These are phyloP conservation scores for Callopanchax toddi DNA, from an alignment of 2,113 vertebrate genomes.

Conservation along the genomic window DNA sequence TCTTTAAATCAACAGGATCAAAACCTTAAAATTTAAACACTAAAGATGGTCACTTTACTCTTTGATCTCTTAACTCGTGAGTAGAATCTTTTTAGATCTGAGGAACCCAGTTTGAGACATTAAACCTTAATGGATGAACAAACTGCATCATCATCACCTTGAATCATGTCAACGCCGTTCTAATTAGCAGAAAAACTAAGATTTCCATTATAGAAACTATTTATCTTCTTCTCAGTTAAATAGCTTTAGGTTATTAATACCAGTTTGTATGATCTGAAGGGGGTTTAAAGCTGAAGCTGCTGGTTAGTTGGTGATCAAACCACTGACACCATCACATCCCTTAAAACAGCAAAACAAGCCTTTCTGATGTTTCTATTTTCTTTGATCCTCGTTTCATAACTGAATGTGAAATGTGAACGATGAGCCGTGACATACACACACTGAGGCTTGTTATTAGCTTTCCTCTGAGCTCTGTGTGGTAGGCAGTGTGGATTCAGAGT, in stretches of 20 bases:
- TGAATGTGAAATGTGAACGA: not conserved
- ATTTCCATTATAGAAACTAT: not conserved
- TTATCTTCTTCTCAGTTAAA: not conserved
- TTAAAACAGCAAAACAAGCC: no score
- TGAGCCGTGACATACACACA: not conserved
- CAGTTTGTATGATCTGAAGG: not conserved
- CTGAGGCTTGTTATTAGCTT: constrained; percentile 59
- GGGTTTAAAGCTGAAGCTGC: no score
- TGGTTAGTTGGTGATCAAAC: not conserved
- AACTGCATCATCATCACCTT: not conserved
- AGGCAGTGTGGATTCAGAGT: constrained; percentile 34
- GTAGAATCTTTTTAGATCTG: not conserved
- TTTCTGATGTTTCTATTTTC: no score
- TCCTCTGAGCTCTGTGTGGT: constrained; percentile 49
- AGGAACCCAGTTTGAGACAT: not conserved
- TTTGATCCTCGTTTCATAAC: not conserved
- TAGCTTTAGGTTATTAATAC: not conserved
- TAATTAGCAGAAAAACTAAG: not conserved
- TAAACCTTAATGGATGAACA: no score
- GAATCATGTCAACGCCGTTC: not conserved
- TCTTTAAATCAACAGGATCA: not conserved
- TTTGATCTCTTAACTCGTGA: not conserved
- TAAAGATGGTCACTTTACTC: not conserved
- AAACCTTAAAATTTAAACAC: no score
- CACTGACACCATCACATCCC: no score